These are phyloP conservation scores for Paradisaea rubra DNA, from an alignment of 2,113 vertebrate species.

Conservation along the genomic window DNA sequence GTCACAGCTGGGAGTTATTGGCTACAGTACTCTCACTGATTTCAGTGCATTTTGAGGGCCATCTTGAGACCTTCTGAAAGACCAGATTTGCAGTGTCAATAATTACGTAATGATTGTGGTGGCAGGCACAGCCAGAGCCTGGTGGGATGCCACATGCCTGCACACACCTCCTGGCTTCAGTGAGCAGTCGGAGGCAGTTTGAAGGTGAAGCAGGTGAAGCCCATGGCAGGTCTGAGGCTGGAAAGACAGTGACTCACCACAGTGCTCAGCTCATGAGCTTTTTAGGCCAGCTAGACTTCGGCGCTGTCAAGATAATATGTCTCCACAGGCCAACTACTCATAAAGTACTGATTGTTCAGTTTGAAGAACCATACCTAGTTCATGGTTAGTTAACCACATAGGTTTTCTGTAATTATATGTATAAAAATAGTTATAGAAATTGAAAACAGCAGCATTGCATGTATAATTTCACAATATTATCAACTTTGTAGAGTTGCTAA, in stretches of 20 bases:
- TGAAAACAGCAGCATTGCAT: background rate
- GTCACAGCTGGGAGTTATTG: background rate
- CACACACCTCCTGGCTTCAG: background rate
- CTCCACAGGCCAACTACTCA: background rate
- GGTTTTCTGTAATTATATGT: background rate
- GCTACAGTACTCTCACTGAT: background rate
- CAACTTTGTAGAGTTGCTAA: background rate
- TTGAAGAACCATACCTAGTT: background rate
- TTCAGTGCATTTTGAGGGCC: background rate
- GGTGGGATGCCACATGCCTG: background rate
- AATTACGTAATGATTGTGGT: background rate
- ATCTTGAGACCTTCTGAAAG: background rate
- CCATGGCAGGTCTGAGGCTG: background rate
- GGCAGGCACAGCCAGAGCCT: background rate
- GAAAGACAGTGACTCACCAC: background rate
- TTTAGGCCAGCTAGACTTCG: background rate
- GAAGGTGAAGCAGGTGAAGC: background rate
- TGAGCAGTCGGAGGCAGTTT: rapidly evolving
- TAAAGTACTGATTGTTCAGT: background rate
- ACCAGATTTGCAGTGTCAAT: background rate
- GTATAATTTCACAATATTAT: background rate
- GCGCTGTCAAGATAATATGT: background rate
- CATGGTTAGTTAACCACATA: background rate
- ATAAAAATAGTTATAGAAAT: background rate
- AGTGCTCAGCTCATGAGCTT: background rate